phyloP scores from a whole-genome alignment of 2,888 invertebrate genomes.

The Macropis europaea region DNA sequence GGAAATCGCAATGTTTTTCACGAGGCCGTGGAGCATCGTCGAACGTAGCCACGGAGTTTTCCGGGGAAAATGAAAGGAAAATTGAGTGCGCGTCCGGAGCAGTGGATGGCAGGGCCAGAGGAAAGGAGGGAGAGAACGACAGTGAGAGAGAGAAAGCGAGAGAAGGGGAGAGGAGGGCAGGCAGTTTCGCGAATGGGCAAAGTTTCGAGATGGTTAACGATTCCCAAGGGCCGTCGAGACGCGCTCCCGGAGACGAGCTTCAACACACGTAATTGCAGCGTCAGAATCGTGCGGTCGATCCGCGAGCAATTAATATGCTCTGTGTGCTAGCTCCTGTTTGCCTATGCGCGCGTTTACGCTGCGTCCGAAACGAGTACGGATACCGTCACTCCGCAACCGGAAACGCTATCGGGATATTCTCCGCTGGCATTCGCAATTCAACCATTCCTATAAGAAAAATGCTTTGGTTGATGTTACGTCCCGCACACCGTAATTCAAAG shows the following conservation, averaged over 20 bases:
- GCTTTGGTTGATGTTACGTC: too few species aligned
- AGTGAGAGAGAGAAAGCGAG: background rate
- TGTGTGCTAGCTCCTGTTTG: conserved; percentile 35
- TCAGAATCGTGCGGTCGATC: conserved; percentile 60
- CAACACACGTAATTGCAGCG: conserved; percentile 61
- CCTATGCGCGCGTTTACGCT: conserved; percentile 31
- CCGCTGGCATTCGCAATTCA: too few species aligned
- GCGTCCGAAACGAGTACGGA: background rate
- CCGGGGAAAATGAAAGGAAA: conserved; percentile 46
- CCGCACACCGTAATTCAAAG: too few species aligned
- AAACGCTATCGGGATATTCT: too few species aligned
- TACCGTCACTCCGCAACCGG: background rate
- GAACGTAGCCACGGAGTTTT: conserved; percentile 32
- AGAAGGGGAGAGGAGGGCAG: conserved; percentile 2
- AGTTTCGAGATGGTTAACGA: conserved; percentile 62
- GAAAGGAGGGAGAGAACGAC: background rate
- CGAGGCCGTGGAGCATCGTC: conserved; percentile 23
- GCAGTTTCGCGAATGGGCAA: conserved; percentile 60
- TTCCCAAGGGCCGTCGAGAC: conserved; percentile 52
- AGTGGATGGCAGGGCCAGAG: conserved; percentile 5
- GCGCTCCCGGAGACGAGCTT: conserved; percentile 52
- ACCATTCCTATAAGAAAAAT: too few species aligned
- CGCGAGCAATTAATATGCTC: conserved; percentile 60
- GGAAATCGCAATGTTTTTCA: conserved; percentile 14
- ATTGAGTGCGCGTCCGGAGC: conserved; percentile 16